Base-by-base conservation (phyloP, 2,113 vertebrate genomes). In the Actenoides hombroni region DNA sequence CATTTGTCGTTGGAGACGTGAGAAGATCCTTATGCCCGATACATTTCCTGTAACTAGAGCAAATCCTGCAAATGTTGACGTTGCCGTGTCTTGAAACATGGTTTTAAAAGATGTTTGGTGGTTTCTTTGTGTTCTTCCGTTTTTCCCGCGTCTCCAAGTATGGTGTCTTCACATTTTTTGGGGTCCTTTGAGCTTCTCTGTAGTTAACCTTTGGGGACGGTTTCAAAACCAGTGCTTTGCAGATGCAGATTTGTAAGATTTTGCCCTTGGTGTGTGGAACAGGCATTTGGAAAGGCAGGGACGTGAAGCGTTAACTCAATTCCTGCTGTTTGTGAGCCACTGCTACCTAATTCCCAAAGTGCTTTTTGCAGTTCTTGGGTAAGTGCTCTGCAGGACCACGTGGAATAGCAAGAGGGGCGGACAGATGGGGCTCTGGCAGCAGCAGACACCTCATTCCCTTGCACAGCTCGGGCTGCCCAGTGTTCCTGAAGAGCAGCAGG, bases 351-450 rank as follows among this genome's bases (percentile, higher is more conserved):
- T 95, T 92, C 67, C 51, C 80, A 28, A 68, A 79, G 74, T 68
- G 35, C n/a, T 89, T 83, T 84, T 91, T 89, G 51, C 69, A 42
- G 28, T 90, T 90, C 37, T 42, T 68, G 53, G 77, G 48, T 53
- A 60, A 61, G 44, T 65, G 59, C 68, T 84, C 33, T 42, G 33
- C 44, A 75, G 83, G 74, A 68, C 65, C 5, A 9, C 3, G 2
- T 75, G 69, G 46, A 86, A 42, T 17, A 39, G 35, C 25, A 18
- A 9, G 48, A 13, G 8, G 19, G 8, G 9, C 37, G 51, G 15
- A 35, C 0, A 1, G 35, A 4, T 0, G 1, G 16, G 44, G 40
- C 60, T 65, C 39, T n/a, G 19, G 5, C 42, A 49, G 12, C 5
- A 24, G 15, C 40, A 71, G 60, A 40, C 18, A 17, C 15, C n/a